A percentile compares a stretch with the other conserved stretches of the same genome.
phyloP scores from a whole-genome alignment of 2,797 vertebrate genomes.

The Sebastolobus altivelis region DNA sequence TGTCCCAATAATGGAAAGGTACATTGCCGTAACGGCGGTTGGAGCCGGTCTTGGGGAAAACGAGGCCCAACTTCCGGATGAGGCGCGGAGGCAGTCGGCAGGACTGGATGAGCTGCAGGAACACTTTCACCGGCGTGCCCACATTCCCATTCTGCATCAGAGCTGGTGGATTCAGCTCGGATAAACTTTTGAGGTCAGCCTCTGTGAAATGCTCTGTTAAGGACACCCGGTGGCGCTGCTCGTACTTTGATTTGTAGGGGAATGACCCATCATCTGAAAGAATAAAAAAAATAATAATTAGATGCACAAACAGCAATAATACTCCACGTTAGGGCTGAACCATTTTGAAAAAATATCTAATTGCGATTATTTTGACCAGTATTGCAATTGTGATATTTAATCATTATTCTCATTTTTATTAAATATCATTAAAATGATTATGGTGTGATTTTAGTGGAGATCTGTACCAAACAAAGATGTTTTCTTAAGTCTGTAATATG shows the following conservation, averaged over 20 bases:
- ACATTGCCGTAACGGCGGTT: slow-evolving; percentile 93
- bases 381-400: too few species aligned
- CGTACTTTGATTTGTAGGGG: slow-evolving; percentile 84
- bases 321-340: too few species aligned
- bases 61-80: slow-evolving; percentile 91
- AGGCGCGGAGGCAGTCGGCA: slow-evolving; percentile 92
- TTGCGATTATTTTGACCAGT: too few species aligned
- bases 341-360: too few species aligned
- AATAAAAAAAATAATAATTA: not conserved
- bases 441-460: too few species aligned
- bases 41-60: slow-evolving; percentile 90
- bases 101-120: slow-evolving; percentile 93
- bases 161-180: slow-evolving; percentile 92
- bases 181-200: slow-evolving; percentile 85
- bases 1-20: slow-evolving; percentile 88
- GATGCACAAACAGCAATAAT: not conserved
- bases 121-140: slow-evolving; percentile 90
- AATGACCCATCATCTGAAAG: slow-evolving; percentile 80
- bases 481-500: too few species aligned
- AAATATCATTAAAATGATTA: too few species aligned
- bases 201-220: slow-evolving; percentile 82
- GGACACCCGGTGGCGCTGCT: slow-evolving; percentile 74
- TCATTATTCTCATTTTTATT: too few species aligned
- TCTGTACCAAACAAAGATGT: too few species aligned
- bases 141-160: slow-evolving; percentile 95